phyloP scores from a whole-genome alignment of 2,888 invertebrate genomes.

The Sesamia inferens region DNA sequence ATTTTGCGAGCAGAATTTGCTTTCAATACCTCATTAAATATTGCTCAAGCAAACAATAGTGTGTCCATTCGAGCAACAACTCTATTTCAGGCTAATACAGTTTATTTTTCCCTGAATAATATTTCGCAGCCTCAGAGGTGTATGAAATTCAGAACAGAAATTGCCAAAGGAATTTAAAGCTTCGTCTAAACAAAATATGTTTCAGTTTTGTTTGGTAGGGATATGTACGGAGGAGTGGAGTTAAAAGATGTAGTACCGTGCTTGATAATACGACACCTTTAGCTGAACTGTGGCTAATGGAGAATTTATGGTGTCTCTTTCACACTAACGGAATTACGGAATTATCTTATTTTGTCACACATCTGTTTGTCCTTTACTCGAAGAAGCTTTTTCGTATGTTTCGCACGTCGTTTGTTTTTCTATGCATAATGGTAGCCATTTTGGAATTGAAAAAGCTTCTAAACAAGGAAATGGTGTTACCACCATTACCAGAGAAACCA shows the following conservation, averaged over 20 bases:
- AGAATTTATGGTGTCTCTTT: conserved; percentile 36
- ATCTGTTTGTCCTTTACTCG: conserved; percentile 1
- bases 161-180: conserved; percentile 18
- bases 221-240: conserved; percentile 5
- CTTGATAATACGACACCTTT: conserved; percentile 39
- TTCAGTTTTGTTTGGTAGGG: conserved; percentile 3
- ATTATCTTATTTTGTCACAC: conserved; percentile 15
- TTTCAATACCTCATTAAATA: conserved; percentile 37
- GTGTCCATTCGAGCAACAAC: conserved; percentile 9
- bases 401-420: background rate
- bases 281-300: conserved; percentile 41
- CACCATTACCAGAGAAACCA: no score
- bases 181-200: rapidly evolving
- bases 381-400: background rate
- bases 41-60: conserved; percentile 11
- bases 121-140: background rate
- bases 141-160: background rate
- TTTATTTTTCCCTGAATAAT: background rate
- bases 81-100: background rate
- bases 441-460: background rate
- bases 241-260: conserved; percentile 14
- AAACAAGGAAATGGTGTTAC: background rate
- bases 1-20: conserved; percentile 23
- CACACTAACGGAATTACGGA: conserved; percentile 4
- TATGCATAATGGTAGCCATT: no score